A percentile compares a stretch with the other conserved stretches of the same genome.
phyloP scores from a whole-genome alignment of 2,888 invertebrate species.

The Panorpa germanica region DNA sequence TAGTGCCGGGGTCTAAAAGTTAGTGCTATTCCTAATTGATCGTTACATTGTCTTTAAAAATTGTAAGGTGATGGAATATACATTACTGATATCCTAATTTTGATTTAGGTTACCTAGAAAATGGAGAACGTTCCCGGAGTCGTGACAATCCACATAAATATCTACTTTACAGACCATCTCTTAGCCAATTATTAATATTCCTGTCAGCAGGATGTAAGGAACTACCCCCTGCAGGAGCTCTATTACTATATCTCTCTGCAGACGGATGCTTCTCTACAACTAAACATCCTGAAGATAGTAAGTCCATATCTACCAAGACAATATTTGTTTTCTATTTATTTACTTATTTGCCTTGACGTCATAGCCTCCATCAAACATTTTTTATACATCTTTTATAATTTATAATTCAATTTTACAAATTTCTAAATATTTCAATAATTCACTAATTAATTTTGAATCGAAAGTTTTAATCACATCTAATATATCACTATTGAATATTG shows the following conservation, averaged over 20 bases:
- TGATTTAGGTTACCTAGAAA: constrained; percentile 40
- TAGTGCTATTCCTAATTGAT: constrained; percentile 12
- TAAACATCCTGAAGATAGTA: constrained; percentile 80
- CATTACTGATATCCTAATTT: too few relatives aligned
- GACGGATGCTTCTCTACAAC: constrained; percentile 70
- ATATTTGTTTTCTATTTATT: constrained; percentile 7
- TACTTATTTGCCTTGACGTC: constrained; percentile 5
- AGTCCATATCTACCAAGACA: constrained; percentile 20
- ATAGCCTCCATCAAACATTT: too few relatives aligned
- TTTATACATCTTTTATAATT: too few relatives aligned
- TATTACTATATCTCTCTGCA: constrained; percentile 84
- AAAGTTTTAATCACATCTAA: too few relatives aligned
- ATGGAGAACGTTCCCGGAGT: constrained; percentile 46
- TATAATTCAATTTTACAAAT: too few relatives aligned
- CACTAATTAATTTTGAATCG: too few relatives aligned
- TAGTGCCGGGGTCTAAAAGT: constrained; percentile 28
- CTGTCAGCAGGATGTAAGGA: constrained; percentile 85
- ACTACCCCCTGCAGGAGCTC: constrained; percentile 74
- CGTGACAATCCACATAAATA: constrained; percentile 94
- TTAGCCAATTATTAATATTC: constrained; percentile 85
- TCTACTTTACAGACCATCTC: constrained; percentile 84
- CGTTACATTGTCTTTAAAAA: too few relatives aligned
- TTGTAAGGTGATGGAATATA: too few relatives aligned
- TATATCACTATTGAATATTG: too few relatives aligned
- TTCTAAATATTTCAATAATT: too few relatives aligned